Evolutionary conservation across 2,113 vertebrate genomes (phyloP), one percentile per base, ranked within the genome.

Genomic region (Ardeotis arabs): DNA sequence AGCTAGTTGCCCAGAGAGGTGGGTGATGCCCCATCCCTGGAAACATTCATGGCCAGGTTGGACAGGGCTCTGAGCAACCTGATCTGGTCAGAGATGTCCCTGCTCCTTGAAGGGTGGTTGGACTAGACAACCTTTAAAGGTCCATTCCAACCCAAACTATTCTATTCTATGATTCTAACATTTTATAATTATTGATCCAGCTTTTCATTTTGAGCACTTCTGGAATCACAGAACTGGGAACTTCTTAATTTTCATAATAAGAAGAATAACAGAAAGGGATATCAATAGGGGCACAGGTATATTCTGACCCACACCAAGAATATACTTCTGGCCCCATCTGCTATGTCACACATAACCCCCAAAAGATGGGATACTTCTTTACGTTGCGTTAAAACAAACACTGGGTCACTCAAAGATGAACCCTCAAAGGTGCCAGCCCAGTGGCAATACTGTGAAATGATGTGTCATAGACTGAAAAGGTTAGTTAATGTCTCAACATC

Each of bases 281-380:
- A 3, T 0, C 4, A 45, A 2, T 22, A 8, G 5, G 4, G 15
- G 5, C 4, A 9, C 2, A 5, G 22, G 10, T 85, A 8, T 44
- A 28, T 67, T 83, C 22, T 75, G 39, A 59, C 5, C 10, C 10
- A 37, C 17, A n/a, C 1, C 11, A 59, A 47, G 24, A 45, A 18
- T 2, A 14, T 5, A 5, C 20, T 82, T 68, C 21, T 59, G 13
- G 21, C 1, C 6, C 5, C 10, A 29, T 15, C 11, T 6, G 3
- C 1, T 0, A 3, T 41, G 9, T 29, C 16, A 85, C 29, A 12
- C 1, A 7, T n/a, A 59, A 45, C 3, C 4, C 6, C 3, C 3
- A 37, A 59, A 16, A 33, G 12, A 62, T 5, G 4, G 3, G 7
- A 22, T 37, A 11, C 2, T 0, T 31, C 2, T 23, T 55, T 31